Percentiles rank a stretch among this genome's conserved stretches.
These are phyloP conservation scores for Miichthys miiuy DNA, from an alignment of 2,797 vertebrate genomes.

Conservation along the genomic window DNA sequence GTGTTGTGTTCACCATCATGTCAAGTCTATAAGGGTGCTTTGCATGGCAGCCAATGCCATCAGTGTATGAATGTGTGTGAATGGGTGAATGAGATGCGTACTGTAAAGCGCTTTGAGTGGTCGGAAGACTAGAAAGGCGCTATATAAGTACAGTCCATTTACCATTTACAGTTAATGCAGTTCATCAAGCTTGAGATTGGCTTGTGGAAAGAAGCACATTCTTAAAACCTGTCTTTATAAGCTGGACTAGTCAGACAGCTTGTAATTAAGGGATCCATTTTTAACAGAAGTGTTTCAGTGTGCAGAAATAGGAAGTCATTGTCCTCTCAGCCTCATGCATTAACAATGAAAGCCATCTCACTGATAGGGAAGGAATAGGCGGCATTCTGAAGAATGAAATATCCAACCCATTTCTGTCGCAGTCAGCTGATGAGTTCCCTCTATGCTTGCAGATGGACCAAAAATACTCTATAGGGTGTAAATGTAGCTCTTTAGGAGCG, in stretches of 20 bases:
- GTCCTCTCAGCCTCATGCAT: slow-evolving; percentile 67
- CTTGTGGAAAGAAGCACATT: slow-evolving; percentile 7
- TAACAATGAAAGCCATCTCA: slow-evolving; percentile 65
- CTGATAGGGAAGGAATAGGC: slow-evolving; percentile 34
- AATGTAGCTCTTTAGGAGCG: slow-evolving; percentile 8
- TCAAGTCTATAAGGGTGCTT: no score
- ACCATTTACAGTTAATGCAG: not conserved
- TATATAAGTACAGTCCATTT: no score
- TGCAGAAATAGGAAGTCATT: slow-evolving; percentile 52
- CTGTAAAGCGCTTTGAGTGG: no score
- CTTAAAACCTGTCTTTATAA: slow-evolving; percentile 26
- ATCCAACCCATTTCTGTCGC: slow-evolving; percentile 39
- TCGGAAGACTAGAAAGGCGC: no score
- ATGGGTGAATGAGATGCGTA: no score
- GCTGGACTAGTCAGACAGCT: slow-evolving; percentile 32
- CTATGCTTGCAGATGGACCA: not conserved
- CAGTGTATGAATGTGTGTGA: no score
- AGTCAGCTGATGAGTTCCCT: slow-evolving; percentile 2
- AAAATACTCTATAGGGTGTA: slow-evolving; percentile 1
- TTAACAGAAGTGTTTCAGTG: slow-evolving; percentile 50
- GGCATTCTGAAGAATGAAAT: slow-evolving; percentile 35
- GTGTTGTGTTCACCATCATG: no score
- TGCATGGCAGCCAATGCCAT: no score
- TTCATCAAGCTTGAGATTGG: not conserved
- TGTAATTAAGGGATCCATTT: slow-evolving; percentile 72